phyloP scores from a whole-genome alignment of 2,797 vertebrate species.

The Botia kubotai region DNA sequence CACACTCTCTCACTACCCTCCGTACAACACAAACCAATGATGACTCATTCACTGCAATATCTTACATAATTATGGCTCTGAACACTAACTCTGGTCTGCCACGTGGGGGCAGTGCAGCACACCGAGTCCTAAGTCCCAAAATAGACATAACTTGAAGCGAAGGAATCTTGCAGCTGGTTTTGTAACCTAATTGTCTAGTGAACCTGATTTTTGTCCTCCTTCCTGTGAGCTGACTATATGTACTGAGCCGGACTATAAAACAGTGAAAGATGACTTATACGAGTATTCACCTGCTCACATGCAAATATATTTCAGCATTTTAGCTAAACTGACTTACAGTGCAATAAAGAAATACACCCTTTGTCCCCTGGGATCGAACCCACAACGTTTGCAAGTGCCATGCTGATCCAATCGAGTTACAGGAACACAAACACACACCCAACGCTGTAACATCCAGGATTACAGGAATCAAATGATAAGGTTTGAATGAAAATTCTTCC shows the following conservation, averaged over 20 bases:
- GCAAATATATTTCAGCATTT: conserved; percentile 12
- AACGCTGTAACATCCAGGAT: conserved; percentile 5
- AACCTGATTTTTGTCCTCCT: conserved; percentile 64
- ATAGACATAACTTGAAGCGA: conserved; percentile 71
- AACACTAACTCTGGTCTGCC: conserved; percentile 57
- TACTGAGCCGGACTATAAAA: background rate
- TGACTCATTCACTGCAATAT: conserved; percentile 76
- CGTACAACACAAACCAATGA: conserved; percentile 71
- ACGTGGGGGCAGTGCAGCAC: conserved; percentile 75
- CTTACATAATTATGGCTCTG: conserved; percentile 73
- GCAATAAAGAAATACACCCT: too few relatives aligned
- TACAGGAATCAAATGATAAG: background rate
- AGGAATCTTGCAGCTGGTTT: conserved; percentile 69
- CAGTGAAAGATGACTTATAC: conserved; percentile 1
- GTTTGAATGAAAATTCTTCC: background rate
- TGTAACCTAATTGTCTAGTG: conserved; percentile 74
- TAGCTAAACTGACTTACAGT: background rate
- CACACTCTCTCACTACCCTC: conserved; percentile 53
- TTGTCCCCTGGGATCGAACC: background rate
- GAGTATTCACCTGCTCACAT: conserved; percentile 29
- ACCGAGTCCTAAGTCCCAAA: conserved; percentile 65
- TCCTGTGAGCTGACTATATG: conserved; percentile 60
- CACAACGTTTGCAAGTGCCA: background rate
- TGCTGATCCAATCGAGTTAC: background rate
- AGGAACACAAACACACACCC: conserved; percentile 19